Evolutionary conservation across 2,888 invertebrate species (phyloP).

Genomic region (Dorcus parallelipipedus): DNA sequence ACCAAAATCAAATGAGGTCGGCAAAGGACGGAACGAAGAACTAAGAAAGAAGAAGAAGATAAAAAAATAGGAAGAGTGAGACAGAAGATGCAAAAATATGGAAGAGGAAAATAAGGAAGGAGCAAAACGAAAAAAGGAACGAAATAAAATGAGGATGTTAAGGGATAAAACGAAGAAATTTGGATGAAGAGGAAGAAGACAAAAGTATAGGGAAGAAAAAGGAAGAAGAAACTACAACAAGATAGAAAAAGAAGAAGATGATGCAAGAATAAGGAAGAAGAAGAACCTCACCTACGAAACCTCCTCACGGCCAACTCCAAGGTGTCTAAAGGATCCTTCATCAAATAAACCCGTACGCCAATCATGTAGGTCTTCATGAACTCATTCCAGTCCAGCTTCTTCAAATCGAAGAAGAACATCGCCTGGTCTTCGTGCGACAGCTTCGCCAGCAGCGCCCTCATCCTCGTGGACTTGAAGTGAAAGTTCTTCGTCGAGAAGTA

Average conservation of each 20-base stretch:
- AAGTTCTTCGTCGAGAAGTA: constrained; percentile 73
- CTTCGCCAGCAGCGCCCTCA: constrained; percentile 52
- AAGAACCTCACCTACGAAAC: constrained; percentile 1
- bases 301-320: constrained; percentile 36
- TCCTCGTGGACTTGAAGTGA: constrained; percentile 56
- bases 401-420: constrained; percentile 69
- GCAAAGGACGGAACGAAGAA: too few species aligned
- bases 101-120: not conserved
- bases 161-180: too few species aligned
- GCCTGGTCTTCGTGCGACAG: constrained; percentile 56
- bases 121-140: too few species aligned
- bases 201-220: not conserved
- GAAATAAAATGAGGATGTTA: not conserved
- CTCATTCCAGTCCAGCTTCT: constrained; percentile 68
- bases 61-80: not conserved
- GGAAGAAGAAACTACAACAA: not conserved
- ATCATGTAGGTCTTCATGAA: constrained; percentile 65
- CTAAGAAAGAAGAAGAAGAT: not conserved
- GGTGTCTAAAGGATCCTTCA: constrained; percentile 73
- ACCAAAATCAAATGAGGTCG: too few species aligned
- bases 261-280: not conserved
- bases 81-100: not conserved
- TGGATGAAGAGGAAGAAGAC: not conserved
- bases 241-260: not conserved
- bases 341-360: constrained; percentile 72